Evolutionary conservation across 2,888 invertebrate genomes (phyloP), one percentile per base, ranked within the genome.

Genomic region (Malacosoma neustria): DNA sequence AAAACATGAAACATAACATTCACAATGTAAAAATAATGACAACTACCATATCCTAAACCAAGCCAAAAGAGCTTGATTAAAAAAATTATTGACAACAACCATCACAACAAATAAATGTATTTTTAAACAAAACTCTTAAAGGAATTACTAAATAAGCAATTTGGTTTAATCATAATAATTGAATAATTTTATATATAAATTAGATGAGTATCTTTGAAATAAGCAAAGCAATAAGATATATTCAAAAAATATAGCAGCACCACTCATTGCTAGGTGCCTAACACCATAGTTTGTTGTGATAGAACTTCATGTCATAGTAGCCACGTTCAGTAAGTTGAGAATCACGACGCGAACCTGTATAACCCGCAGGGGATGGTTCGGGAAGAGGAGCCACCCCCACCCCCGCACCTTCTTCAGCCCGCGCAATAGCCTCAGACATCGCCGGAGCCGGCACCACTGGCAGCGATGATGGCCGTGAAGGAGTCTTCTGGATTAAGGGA

Each of bases 271-370:
- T 7, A 7, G 22, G 22, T 3, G 5, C 9, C 22, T 22, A 22
- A 22, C 22, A 93, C 93, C 93, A 93, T 54, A 93, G 82, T 53
- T 90, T 91, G 56, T 91, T 92, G 72, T 93, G 93, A 70, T 91
- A 92, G 73, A 92, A 93, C 64, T 93, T 93, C 32, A 93, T 85
- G 74, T 93, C 93, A 52, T 92, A 88, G 68, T 89, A 92, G 32
- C 91, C 92, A 56, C 89, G 88, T 34, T 89, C 89, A 12, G 91
- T 91, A 41, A 86, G 72, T 34, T 88, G 88, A 5, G 85, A 66
- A 45, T 61, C 69, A 22, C 71, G 70, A 15, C 68, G 70, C 2
- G 59, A 48, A 1, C 38, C 14, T 0, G 51, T 40, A 1, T 55
- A 54, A 11, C 57, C 59, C 9, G 57, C 61, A 4, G 66, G 55